Conservation (phyloP, 1,140 invertebrate genomes). For the Saccostrea cuccullata region DNA sequence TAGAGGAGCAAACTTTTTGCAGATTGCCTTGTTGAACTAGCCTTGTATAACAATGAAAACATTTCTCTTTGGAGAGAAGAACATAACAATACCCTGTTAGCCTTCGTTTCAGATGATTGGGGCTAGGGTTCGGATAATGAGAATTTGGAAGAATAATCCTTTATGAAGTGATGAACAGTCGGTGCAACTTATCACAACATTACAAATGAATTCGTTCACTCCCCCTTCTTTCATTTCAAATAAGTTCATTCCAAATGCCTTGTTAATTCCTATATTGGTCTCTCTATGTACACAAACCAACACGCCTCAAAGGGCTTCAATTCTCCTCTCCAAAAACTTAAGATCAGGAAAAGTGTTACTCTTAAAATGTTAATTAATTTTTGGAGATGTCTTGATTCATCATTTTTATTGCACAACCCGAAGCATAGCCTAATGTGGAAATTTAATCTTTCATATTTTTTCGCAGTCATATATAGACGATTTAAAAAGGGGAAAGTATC, state of each 20-base stretch:
- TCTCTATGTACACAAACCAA: background rate
- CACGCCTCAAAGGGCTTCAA: background rate
- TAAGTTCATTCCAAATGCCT: background rate
- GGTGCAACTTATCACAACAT: slow-evolving; percentile 33
- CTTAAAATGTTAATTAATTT: slow-evolving; percentile 12
- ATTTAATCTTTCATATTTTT: background rate
- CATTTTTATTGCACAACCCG: background rate
- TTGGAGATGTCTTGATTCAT: background rate
- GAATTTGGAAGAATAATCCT: slow-evolving; percentile 11
- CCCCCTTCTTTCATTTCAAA: background rate
- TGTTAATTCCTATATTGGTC: background rate
- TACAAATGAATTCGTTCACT: background rate
- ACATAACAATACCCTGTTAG: background rate
- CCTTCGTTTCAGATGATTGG: background rate
- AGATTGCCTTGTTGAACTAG: slow-evolving; percentile 29
- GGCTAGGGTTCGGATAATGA: background rate
- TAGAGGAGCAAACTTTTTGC: background rate
- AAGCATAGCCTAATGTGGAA: background rate
- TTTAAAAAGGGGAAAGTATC: too few relatives aligned
- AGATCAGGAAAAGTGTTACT: background rate
- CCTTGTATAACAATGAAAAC: slow-evolving; percentile 31
- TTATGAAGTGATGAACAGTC: slow-evolving; percentile 11
- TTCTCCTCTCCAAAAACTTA: background rate
- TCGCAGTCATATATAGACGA: too few relatives aligned
- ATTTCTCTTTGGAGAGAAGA: slow-evolving; percentile 12